Evolutionary conservation across 1,140 invertebrate species (phyloP).

Genomic region (Drosophila murphyi): DNA sequence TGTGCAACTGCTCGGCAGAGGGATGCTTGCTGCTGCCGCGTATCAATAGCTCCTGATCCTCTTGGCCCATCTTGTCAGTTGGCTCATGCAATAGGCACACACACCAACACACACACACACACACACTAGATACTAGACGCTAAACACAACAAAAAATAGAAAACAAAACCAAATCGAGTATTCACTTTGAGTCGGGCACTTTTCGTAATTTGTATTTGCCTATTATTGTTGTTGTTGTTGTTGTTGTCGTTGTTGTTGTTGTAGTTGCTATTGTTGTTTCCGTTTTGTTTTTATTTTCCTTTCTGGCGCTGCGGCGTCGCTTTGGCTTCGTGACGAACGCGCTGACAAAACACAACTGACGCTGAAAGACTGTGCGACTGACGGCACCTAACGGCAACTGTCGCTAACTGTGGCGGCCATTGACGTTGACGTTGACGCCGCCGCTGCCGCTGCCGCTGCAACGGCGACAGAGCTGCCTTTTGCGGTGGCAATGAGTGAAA

Average conservation of each 20-base stretch:
- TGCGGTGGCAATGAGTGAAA: constrained; percentile 49
- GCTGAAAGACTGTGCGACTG: constrained; percentile 24
- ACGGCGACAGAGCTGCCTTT: not conserved
- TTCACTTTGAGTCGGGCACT: not conserved
- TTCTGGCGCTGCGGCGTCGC: constrained; percentile 14
- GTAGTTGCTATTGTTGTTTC: not conserved
- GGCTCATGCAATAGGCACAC: not conserved
- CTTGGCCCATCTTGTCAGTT: constrained; percentile 66
- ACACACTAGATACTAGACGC: not conserved
- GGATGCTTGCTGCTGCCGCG: constrained; percentile 71
- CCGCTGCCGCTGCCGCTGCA: constrained; percentile 6
- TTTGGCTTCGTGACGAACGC: constrained; percentile 66
- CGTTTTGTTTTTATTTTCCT: constrained; percentile 2
- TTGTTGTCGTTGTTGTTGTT: too few relatives aligned
- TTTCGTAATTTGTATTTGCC: too few relatives aligned
- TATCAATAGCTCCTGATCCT: constrained; percentile 79
- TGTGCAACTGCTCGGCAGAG: constrained; percentile 75
- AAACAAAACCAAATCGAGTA: constrained; percentile 9
- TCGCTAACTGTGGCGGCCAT: constrained; percentile 16
- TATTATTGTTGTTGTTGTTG: too few relatives aligned
- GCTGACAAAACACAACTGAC: constrained; percentile 79
- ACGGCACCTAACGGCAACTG: constrained; percentile 28
- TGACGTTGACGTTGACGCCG: constrained; percentile 7
- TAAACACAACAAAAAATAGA: not conserved
- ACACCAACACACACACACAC: constrained; percentile 3